Evolutionary conservation across 2,113 vertebrate genomes (phyloP).

Genomic region (Rhodinocichla rosea): DNA sequence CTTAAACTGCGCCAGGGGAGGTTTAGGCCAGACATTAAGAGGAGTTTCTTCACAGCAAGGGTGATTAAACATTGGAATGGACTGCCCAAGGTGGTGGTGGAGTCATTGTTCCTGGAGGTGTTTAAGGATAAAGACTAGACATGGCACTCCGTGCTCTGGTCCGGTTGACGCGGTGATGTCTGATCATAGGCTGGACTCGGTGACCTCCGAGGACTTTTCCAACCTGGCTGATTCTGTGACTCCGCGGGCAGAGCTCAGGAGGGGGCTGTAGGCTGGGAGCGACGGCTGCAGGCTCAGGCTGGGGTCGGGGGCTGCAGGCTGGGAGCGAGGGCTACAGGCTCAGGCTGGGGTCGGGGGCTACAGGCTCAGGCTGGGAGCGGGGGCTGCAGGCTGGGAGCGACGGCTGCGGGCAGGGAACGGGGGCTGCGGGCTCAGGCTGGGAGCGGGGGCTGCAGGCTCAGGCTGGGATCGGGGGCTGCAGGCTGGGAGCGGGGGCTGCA

Average conservation of each 20-base stretch:
- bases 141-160: not conserved
- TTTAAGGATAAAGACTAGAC: not conserved
- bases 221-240: rapidly evolving
- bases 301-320: not conserved
- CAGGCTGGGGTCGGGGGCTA: too few species aligned
- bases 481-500: too few species aligned
- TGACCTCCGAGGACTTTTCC: not conserved
- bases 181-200: not conserved
- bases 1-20: not conserved
- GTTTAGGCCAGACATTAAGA: not conserved
- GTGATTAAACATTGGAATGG: not conserved
- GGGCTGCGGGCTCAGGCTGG: too few species aligned
- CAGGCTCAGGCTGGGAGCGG: not conserved
- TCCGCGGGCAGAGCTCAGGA: not conserved
- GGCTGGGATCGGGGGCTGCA: not conserved
- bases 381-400: not conserved
- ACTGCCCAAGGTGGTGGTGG: not conserved
- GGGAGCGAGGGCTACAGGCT: too few species aligned
- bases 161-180: not conserved
- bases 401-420: not conserved
- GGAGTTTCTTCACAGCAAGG: not conserved
- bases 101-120: not conserved
- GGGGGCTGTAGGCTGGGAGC: not conserved
- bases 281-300: not conserved
- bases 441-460: too few species aligned